Conservation (phyloP, 2,888 invertebrate genomes). For the Hirudinaria manillensis region DNA sequence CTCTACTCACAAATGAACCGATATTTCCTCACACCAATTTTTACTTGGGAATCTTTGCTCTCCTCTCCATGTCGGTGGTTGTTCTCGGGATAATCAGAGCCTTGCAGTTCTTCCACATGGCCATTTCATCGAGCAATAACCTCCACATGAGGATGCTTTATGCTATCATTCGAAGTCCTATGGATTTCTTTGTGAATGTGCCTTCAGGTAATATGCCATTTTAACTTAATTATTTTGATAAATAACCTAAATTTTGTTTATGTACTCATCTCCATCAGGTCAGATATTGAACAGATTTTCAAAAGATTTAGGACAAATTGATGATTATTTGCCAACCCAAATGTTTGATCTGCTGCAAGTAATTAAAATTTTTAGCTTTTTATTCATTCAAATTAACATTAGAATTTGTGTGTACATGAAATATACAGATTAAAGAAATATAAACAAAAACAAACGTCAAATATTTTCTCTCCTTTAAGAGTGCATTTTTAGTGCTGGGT, state of each 20-base stretch:
- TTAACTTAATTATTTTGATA: neutral
- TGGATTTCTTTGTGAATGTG: conserved; percentile 82
- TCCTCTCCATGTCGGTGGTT: conserved; percentile 55
- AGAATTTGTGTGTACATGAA: too few species aligned
- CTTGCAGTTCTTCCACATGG: conserved; percentile 62
- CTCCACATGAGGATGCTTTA: conserved; percentile 79
- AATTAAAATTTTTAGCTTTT: too few species aligned
- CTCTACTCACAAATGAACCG: neutral
- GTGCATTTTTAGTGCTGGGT: conserved; percentile 58
- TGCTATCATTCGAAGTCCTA: conserved; percentile 72
- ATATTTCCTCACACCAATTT: conserved; percentile 40
- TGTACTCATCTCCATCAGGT: conserved; percentile 54
- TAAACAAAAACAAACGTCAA: too few species aligned
- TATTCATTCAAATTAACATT: neutral
- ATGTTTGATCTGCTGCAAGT: conserved; percentile 56
- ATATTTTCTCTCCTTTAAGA: neutral
- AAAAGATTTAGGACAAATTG: conserved; percentile 73
- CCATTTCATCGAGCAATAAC: conserved; percentile 67
- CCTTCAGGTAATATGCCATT: conserved; percentile 65
- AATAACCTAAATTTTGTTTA: neutral
- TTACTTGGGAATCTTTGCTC: conserved; percentile 52
- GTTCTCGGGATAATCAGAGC: conserved; percentile 64
- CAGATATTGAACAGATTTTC: conserved; percentile 78
- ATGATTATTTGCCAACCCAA: conserved; percentile 53
- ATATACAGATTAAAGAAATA: too few species aligned